Evolutionary conservation across 2,888 invertebrate species (phyloP).

Genomic region (Melipona beecheii): DNA sequence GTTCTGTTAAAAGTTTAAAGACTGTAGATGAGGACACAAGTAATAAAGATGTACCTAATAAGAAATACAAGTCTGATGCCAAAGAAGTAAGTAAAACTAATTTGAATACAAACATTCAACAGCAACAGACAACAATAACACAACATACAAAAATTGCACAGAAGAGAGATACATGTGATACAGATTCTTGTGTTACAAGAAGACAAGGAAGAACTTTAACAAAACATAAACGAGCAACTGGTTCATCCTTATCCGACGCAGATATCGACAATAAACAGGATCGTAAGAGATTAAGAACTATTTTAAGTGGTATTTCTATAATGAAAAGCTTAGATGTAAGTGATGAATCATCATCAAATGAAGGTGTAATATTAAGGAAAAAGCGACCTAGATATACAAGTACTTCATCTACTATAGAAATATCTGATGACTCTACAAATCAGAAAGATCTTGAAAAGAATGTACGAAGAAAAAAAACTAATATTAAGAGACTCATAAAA

Average conservation of each 20-base stretch:
- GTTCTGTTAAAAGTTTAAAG: slow-evolving; percentile 1
- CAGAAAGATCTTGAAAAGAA: too few species aligned
- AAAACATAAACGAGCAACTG: background rate
- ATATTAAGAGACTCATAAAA: background rate
- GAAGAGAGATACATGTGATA: background rate
- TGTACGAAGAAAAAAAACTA: accelerated
- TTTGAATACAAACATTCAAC: background rate
- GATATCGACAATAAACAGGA: slow-evolving; percentile 25
- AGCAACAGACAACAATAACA: too few species aligned
- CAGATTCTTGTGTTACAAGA: slow-evolving; percentile 1
- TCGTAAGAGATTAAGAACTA: slow-evolving; percentile 30
- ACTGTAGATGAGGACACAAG: background rate
- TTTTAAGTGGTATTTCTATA: background rate
- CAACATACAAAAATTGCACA: background rate
- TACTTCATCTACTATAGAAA: background rate
- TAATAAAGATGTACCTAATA: background rate
- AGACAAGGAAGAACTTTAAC: background rate
- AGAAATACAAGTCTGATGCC: slow-evolving; percentile 4
- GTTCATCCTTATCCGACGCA: slow-evolving; percentile 37
- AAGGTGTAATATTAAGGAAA: background rate
- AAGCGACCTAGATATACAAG: slow-evolving; percentile 6
- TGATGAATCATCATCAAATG: slow-evolving; percentile 35
- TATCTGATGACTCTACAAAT: background rate
- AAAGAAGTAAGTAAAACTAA: background rate
- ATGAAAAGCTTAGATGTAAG: background rate